phyloP scores from a whole-genome alignment of 1,140 invertebrate genomes.

The Aphis gossypii region DNA sequence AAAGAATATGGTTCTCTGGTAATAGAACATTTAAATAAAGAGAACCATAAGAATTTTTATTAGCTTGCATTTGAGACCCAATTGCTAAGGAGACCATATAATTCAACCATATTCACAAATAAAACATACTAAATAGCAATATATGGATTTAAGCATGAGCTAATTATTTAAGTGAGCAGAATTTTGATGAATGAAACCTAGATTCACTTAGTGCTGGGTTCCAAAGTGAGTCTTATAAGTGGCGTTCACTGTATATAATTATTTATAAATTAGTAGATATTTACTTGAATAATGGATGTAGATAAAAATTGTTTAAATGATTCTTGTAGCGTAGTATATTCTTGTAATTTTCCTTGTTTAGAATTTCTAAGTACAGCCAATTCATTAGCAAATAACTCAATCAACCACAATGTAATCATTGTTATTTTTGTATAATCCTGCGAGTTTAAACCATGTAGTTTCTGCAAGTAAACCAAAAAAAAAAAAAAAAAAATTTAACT shows the following conservation, averaged over 20 bases:
- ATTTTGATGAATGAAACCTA: no score
- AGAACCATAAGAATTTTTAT: no score
- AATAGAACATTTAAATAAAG: no score
- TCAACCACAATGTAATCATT: conserved; percentile 91
- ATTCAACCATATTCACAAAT: no score
- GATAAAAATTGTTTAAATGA: conserved; percentile 80
- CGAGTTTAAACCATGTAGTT: conserved; percentile 67
- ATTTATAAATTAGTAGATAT: conserved; percentile 9
- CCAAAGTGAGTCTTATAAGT: neutral
- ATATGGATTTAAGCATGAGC: no score
- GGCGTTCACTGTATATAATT: neutral
- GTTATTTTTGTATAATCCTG: conserved; percentile 84
- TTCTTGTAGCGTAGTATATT: conserved; percentile 76
- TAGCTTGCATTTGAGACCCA: no score
- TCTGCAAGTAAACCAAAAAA: conserved; percentile 63
- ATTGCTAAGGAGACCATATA: no score
- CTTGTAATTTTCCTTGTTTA: conserved; percentile 67
- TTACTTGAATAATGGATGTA: conserved; percentile 70
- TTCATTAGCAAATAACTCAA: conserved; percentile 90
- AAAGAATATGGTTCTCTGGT: no score
- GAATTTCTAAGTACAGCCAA: conserved; percentile 75
- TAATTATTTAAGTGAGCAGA: no score
- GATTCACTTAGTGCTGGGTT: neutral
- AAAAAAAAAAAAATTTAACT: conserved; percentile 40
- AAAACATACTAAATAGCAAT: no score